phyloP scores from a whole-genome alignment of 2,888 invertebrate genomes.

The Tetragnatha montana region DNA sequence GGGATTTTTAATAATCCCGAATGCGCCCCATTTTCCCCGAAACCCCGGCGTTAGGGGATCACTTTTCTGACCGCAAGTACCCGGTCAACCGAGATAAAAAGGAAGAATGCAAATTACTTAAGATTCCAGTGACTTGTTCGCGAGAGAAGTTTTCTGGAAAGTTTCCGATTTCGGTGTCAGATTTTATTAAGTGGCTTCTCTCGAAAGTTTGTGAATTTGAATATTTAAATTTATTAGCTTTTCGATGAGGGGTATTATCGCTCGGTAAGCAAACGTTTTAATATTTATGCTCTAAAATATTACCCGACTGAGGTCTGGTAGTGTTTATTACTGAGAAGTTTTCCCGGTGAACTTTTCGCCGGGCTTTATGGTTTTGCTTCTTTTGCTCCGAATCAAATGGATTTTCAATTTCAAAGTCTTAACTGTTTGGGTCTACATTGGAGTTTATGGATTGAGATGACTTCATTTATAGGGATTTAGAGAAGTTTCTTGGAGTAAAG shows the following conservation, averaged over 20 bases:
- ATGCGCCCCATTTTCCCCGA: conserved; percentile 26
- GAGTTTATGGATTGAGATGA: too few species aligned
- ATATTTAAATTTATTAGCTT: conserved; percentile 43
- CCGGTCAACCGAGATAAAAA: conserved; percentile 40
- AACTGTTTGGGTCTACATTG: too few species aligned
- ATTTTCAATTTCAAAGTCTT: not conserved
- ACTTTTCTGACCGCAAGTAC: conserved; percentile 22
- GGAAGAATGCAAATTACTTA: conserved; percentile 41
- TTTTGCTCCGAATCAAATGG: not conserved
- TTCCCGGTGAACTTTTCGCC: not conserved
- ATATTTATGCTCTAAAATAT: not conserved
- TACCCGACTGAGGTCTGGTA: not conserved
- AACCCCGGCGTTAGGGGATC: conserved; percentile 14
- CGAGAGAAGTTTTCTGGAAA: conserved; percentile 9
- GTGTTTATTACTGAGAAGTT: not conserved
- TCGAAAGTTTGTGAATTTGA: not conserved
- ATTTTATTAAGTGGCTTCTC: conserved; percentile 38
- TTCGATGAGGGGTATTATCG: conserved; percentile 15
- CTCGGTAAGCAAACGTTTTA: not conserved
- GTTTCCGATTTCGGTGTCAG: conserved; percentile 42
- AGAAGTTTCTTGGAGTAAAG: too few species aligned
- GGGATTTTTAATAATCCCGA: conserved; percentile 34
- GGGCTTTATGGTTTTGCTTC: not conserved
- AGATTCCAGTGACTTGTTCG: conserved; percentile 27
- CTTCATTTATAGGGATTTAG: too few species aligned